phyloP scores from a whole-genome alignment of 2,113 vertebrate species.

The Macroglossus sobrinus region DNA sequence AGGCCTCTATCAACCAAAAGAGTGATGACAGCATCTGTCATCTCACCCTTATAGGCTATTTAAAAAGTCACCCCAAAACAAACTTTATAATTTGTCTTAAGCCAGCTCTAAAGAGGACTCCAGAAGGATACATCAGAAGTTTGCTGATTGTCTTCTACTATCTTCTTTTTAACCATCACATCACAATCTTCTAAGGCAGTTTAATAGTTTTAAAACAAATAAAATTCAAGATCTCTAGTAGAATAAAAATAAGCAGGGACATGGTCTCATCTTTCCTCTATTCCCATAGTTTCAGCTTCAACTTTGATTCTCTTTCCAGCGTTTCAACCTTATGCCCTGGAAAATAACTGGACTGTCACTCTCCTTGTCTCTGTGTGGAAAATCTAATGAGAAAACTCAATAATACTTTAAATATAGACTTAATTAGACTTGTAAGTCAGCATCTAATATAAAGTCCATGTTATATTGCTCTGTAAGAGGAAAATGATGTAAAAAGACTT shows the following conservation, averaged over 20 bases:
- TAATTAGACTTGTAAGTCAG: conserved; percentile 1
- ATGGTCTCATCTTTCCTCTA: background rate
- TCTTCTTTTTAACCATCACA: background rate
- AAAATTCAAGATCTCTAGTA: background rate
- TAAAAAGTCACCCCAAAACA: background rate
- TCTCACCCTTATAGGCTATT: background rate
- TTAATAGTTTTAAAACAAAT: background rate
- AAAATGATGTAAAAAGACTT: background rate
- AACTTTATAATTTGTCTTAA: background rate
- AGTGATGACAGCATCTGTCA: background rate
- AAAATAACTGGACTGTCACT: background rate
- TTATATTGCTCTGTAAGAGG: conserved; percentile 20
- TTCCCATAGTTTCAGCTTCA: background rate
- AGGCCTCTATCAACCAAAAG: background rate
- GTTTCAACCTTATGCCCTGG: background rate
- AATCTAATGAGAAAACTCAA: conserved; percentile 56
- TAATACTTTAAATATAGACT: background rate
- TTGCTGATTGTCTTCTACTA: background rate
- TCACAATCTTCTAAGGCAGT: background rate
- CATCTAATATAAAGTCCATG: background rate
- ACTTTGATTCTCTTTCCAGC: background rate
- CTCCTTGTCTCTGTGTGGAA: conserved; percentile 16
- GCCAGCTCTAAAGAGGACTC: background rate
- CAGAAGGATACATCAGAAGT: background rate
- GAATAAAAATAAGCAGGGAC: background rate